Percentiles rank a stretch among this genome's conserved stretches.
phyloP scores from a whole-genome alignment of 2,797 vertebrate species.

The Okamejei kenojei region DNA sequence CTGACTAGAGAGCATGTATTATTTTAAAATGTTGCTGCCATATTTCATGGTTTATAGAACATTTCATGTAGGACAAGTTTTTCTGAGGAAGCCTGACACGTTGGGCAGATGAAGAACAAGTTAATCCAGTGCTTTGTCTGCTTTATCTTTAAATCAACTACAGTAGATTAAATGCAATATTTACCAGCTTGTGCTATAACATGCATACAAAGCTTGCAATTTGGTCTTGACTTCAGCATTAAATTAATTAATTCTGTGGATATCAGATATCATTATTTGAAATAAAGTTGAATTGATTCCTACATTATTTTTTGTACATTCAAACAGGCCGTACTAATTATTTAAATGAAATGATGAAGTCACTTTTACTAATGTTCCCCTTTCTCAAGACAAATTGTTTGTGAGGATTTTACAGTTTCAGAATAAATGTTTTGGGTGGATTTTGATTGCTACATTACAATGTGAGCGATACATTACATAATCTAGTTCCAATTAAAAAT shows the following conservation, averaged over 20 bases:
- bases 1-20: background rate
- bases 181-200: background rate
- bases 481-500: background rate
- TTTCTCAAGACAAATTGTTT: background rate
- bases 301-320: background rate
- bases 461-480: background rate
- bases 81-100: background rate
- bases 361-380: background rate
- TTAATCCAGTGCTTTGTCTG: background rate
- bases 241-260: background rate
- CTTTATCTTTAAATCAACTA: background rate
- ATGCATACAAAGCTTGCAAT: background rate
- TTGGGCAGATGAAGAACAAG: background rate
- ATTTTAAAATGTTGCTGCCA: background rate
- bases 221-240: background rate
- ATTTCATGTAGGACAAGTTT: background rate
- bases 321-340: background rate
- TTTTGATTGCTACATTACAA: background rate
- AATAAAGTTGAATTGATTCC: background rate
- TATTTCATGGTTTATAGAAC: conserved; percentile 3
- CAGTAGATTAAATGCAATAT: background rate
- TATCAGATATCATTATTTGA: background rate
- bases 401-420: background rate
- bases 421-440: background rate
- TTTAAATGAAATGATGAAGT: background rate